These are phyloP conservation scores for Toxonevra muliebris DNA, from an alignment of 2,888 invertebrate species.

Conservation along the genomic window DNA sequence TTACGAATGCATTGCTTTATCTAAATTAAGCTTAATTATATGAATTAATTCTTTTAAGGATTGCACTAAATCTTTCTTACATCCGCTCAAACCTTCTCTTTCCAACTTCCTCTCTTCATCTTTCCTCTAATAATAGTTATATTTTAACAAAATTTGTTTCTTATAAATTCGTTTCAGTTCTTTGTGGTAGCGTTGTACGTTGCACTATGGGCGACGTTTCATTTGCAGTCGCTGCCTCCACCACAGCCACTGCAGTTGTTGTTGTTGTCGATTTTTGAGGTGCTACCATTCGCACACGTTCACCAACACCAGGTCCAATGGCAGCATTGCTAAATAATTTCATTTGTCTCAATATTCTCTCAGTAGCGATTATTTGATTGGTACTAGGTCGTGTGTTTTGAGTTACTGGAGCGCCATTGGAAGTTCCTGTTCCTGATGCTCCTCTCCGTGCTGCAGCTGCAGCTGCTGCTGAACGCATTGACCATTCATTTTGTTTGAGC, in stretches of 20 bases:
- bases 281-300: conserved; percentile 50
- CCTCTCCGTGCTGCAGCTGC: conserved; percentile 10
- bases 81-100: too few species aligned
- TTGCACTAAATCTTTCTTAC: too few species aligned
- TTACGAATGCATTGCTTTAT: too few species aligned
- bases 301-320: conserved; percentile 55
- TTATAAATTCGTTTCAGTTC: conserved; percentile 66
- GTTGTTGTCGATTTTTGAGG: not conserved
- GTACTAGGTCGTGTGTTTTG: conserved; percentile 8
- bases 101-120: too few species aligned
- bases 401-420: conserved; percentile 28
- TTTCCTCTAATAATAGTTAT: too few species aligned
- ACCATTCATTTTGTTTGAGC: conserved; percentile 69
- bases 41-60: too few species aligned
- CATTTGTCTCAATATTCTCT: conserved; percentile 45
- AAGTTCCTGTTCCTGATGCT: conserved; percentile 20
- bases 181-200: conserved; percentile 52
- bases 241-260: conserved; percentile 13
- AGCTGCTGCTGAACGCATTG: conserved; percentile 53
- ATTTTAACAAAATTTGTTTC: conserved; percentile 21
- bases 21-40: too few species aligned
- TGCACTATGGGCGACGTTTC: conserved; percentile 16
- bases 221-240: conserved; percentile 14
- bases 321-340: conserved; percentile 45
- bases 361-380: conserved; percentile 9